These are phyloP conservation scores for Spheniscus mendiculus DNA, from an alignment of 2,113 vertebrate species.

Conservation along the genomic window DNA sequence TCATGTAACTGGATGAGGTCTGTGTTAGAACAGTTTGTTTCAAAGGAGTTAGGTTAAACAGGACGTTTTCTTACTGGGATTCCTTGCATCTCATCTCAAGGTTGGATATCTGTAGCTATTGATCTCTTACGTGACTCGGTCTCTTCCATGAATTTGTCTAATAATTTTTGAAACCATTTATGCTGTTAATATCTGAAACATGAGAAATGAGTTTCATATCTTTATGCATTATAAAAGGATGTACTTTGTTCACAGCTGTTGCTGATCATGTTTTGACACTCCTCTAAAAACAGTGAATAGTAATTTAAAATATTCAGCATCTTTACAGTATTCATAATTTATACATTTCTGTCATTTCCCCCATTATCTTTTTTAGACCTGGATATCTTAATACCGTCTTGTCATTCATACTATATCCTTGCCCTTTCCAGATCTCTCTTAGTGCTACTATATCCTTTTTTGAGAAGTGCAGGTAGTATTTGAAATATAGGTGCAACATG, in stretches of 20 bases:
- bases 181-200: background rate
- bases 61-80: background rate
- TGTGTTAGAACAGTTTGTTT: background rate
- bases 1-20: background rate
- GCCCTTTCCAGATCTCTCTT: background rate
- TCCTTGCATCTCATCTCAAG: background rate
- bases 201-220: background rate
- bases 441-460: background rate
- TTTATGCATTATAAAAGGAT: background rate
- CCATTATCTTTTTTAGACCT: background rate
- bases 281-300: background rate
- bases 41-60: background rate
- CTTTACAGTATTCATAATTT: background rate
- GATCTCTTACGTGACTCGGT: background rate
- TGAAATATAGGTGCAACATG: background rate
- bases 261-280: background rate
- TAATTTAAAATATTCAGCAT: background rate
- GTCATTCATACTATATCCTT: background rate
- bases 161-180: background rate
- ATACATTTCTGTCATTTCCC: background rate
- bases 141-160: background rate
- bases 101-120: background rate
- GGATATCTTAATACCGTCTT: background rate
- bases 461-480: background rate
- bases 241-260: background rate